Base-by-base conservation (phyloP, 2,113 vertebrate species). In the Excalfactoria chinensis region DNA sequence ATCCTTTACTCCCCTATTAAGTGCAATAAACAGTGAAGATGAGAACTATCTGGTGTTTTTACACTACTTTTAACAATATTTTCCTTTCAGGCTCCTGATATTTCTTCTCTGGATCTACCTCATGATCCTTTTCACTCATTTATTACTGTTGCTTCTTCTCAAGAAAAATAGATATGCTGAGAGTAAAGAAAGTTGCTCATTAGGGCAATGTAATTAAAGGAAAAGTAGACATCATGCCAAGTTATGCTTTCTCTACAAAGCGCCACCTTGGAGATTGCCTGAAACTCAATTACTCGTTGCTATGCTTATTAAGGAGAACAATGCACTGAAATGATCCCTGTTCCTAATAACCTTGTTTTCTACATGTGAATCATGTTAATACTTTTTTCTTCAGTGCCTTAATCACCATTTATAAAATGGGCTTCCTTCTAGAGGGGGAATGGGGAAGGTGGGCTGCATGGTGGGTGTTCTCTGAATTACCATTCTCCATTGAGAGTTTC, bases 281-380 rank as follows among this genome's bases (percentile, higher is more conserved):
- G 95, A 97, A 98, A 97, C 93, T 96, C 96, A 96, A 92, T 98
- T 97, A 97, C 80, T 94, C 37, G 86, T 93, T 97, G 93, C 88
- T 97, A 67, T 90, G 94, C 88, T 97, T 97, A 80, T 97, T 97
- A 97, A 86, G 69, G 55, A 96, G 97, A 97, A 97, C 95, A 97
- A 91, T 95, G 86, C 89, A 60, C 86, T 93, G 48, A 93, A 93
- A 94, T 83, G 86, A 97, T 96, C 89, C 94, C 91, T 91, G 69
- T 77, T 95, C 95, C 83, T 95, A 96, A 96, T 95, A 97, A 96
- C 95, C 95, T 95, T 96, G 90, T 97, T 97, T 97, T 93, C 92
- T 95, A 73, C 71, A 76, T 83, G 95, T 96, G 89, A 96, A 74
- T 96, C 90, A 84, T 96, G 69, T 93, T 96, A 96, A 92, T 96